Evolutionary conservation across 2,797 vertebrate species (phyloP), one percentile per base, ranked within the genome.

Genomic region (Peromyscus nudipes): DNA sequence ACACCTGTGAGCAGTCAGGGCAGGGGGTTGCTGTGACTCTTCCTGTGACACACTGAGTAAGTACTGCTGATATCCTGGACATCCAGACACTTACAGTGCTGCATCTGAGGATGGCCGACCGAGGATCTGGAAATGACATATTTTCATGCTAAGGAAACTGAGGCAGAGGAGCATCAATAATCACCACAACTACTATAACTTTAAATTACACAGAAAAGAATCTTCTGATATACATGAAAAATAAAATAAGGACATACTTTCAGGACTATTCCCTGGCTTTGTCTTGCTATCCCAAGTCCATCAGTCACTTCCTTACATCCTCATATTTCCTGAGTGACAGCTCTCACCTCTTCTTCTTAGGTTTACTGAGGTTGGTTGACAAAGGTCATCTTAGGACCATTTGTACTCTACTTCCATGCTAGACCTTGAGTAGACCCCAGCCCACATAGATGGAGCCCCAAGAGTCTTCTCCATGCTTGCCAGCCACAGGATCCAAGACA

Each of bases 1-100:
- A 67, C 69, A 9, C 29, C 90, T 89, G 97, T 98, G 98, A 98
- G 99, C 99, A 98, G 94, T 99, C 99, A n/a, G 96, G 84, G 89
- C 98, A 99, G 65, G 94, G 98, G 57, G 98, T 98, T 84, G 99
- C 96, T 96, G 98, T 99, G 31, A 99, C 98, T 0, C 96, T 98
- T 95, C 99, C 99, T 91, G 99, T 96, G 17, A 96, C 2, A 98
- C 98, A 87, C 98, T 98, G 19, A n/a, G n/a, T n/a, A n/a, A 97
- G 98, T 25, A 97, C 95, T 86, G 98, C 98, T 55, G 98, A 84
- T 27, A 98, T 98, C 95, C 98, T 49, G 49, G 67, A 29, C 21
- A 57, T 4, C 16, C 25, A 96, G 64, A 98, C 75, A 80, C 62
- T 91, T 69, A 64, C 62, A 77, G 73, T 57, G 12, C 8, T 65